phyloP scores from a whole-genome alignment of 2,113 vertebrate genomes.

The Triplophysa siluroides region DNA sequence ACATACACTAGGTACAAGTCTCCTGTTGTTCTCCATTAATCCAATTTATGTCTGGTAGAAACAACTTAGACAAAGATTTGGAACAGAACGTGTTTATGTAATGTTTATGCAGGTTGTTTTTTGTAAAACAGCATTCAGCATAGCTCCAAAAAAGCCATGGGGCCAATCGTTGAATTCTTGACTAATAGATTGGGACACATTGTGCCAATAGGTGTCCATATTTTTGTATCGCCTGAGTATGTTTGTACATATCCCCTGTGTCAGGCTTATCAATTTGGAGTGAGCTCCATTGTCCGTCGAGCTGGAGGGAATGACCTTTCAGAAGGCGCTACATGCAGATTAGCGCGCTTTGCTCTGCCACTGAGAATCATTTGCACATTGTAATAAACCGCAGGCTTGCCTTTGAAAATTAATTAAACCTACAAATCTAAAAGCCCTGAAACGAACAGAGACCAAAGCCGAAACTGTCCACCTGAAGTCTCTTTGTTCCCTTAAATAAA shows the following conservation, averaged over 20 bases:
- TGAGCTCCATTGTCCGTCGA: constrained; percentile 16
- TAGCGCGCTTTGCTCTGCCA: constrained; percentile 45
- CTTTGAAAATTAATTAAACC: constrained; percentile 64
- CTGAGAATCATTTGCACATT: constrained; percentile 57
- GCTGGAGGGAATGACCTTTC: constrained; percentile 38
- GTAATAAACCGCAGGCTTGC: constrained; percentile 53
- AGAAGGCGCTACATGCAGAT: constrained; percentile 40
- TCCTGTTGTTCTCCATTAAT: too few relatives aligned
- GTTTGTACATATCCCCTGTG: constrained; percentile 28
- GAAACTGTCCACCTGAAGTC: not conserved
- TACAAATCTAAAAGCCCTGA: constrained; percentile 55
- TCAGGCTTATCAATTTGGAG: constrained; percentile 39
- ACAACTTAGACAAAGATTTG: too few relatives aligned
- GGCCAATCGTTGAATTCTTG: constrained; percentile 5
- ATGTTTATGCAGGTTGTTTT: not conserved
- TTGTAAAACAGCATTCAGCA: not conserved
- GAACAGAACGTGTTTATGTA: not conserved
- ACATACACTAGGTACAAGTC: too few relatives aligned
- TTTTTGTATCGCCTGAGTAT: constrained; percentile 16
- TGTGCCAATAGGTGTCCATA: constrained; percentile 1
- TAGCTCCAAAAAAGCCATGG: not conserved
- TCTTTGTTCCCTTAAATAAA: constrained; percentile 55
- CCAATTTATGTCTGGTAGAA: too few relatives aligned
- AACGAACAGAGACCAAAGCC: constrained; percentile 48
- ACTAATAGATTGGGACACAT: not conserved